A percentile compares a stretch with the other conserved stretches of the same genome.
phyloP scores from a whole-genome alignment of 2,113 vertebrate species.

The Indicator maculatus region DNA sequence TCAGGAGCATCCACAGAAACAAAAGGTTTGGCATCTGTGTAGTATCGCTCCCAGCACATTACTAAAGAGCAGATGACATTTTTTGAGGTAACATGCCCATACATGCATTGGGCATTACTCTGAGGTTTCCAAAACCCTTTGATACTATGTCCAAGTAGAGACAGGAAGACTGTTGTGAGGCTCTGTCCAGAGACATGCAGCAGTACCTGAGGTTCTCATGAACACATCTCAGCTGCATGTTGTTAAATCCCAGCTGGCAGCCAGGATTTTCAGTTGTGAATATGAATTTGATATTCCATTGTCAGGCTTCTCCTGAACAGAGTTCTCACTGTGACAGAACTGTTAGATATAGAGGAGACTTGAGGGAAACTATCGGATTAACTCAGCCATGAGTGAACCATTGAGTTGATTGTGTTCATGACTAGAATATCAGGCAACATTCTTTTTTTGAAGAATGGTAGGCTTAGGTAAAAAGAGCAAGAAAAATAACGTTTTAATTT shows the following conservation, averaged over 20 bases:
- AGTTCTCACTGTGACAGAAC: not conserved
- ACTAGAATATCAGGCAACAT: not conserved
- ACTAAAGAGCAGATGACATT: not conserved
- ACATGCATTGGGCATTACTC: rapidly evolving
- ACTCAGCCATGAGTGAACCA: not conserved
- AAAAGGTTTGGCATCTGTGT: not conserved
- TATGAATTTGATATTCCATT: not conserved
- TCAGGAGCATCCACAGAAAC: not conserved
- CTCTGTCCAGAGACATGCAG: not conserved
- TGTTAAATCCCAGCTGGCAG: not conserved
- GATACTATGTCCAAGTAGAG: not conserved
- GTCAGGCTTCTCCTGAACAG: not conserved
- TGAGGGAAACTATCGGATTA: not conserved
- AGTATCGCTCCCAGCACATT: not conserved
- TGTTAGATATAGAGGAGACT: not conserved
- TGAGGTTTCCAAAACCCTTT: not conserved
- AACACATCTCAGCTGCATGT: not conserved
- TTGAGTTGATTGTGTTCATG: not conserved
- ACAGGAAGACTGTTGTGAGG: not conserved
- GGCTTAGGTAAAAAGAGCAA: not conserved
- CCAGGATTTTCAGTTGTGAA: not conserved
- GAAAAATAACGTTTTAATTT: not conserved
- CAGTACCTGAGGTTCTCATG: not conserved
- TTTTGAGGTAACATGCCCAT: not conserved
- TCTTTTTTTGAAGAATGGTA: not conserved